Evolutionary conservation across 2,888 invertebrate species (phyloP), one percentile per base, ranked within the genome.

Genomic region (Erpobdella octoculata): DNA sequence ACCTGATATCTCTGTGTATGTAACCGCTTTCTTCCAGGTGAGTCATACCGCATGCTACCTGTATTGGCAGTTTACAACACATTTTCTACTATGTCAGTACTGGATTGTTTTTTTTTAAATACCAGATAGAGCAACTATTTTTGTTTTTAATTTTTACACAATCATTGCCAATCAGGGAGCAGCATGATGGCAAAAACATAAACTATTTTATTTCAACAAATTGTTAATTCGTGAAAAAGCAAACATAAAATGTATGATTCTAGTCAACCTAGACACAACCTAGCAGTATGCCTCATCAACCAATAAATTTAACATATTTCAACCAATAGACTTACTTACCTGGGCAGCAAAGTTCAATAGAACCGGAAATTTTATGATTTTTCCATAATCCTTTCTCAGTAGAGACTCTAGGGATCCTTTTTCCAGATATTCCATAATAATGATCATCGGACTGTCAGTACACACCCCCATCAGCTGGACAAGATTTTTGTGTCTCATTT

Each of bases 331-430:
- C 31, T 12, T 33, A 71, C 75, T 62, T 76, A 87, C 87, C 87
- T 97, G 97, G 21, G 94, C 91, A 59, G 94, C 93, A 79, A 98
- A 90, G 82, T 97, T 96, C 74, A 97, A 90, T 76, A 97, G 87
- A 71, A 78, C 78, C 21, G 73, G 76, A 81, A 97, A 91, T 77
- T 90, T 91, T 78, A 96, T 87, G 80, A 88, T 88, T 80, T 90
- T 90, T 0, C 94, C 93, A 80, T 92, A 91, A 71, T 81, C 81
- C 80, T 92, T 92, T 74, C 95, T 87, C 61, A 97, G 86, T 84
- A 93, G 93, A 80, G 95, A 94, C 70, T 97, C 85, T 71, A 98
- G 85, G 74, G 94, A 92, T 38, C 97, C 97, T 83, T 95, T 93
- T 80, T 89, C 89, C 96, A 98, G 97, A 83, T 92, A 91, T 81